Base-by-base conservation (phyloP, 1,140 invertebrate genomes). In the Idris sp. region DNA sequence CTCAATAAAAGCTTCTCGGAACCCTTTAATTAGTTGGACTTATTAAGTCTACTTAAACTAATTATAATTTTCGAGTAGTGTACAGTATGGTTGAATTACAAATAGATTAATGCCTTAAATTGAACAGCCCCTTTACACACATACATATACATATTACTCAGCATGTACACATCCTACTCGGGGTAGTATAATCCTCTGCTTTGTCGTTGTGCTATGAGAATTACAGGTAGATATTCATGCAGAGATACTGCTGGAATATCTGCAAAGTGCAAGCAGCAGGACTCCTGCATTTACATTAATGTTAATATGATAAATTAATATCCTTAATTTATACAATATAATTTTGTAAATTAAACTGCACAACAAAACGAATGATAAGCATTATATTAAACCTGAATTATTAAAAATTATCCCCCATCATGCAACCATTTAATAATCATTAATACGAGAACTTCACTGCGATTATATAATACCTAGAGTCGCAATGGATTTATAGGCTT, bases 71-170 rank as follows among this genome's bases (percentile, higher is more conserved):
- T 35, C 1, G 43, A 18, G 19, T 25, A 33, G 33, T 7, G 14
- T 26, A 51, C 30, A 28, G 41, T 25, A 31, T 35, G 26, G 40
- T 41, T 68, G 25, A 51, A 31, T 56, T 61, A 62, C 53, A 68
- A 74, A 74, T 76, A 76, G 75, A 77, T 78, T 80, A 77, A 78
- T 76, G 65, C 49, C 54, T 71, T 76, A 72, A 75, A 78, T 74
- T 74, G 67, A 76, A 72, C 49, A 61, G 74, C 73, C 77, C 71
- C 72, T 74, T 9, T 48, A 8, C 31, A n/a, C 36, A 28, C 5
- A 28, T 38, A 35, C 65, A 10, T 41, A 26, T 58, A 22, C 30
- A 43, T 51, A 51, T 59, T 22, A 19, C 19, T 10, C 36, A 36
- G 41, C 43, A 33, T 43, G 59, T 49, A 49, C 36, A 16, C 44